Evolutionary conservation across 2,888 invertebrate genomes (phyloP).

Genomic region (Synergus gifuensis): DNA sequence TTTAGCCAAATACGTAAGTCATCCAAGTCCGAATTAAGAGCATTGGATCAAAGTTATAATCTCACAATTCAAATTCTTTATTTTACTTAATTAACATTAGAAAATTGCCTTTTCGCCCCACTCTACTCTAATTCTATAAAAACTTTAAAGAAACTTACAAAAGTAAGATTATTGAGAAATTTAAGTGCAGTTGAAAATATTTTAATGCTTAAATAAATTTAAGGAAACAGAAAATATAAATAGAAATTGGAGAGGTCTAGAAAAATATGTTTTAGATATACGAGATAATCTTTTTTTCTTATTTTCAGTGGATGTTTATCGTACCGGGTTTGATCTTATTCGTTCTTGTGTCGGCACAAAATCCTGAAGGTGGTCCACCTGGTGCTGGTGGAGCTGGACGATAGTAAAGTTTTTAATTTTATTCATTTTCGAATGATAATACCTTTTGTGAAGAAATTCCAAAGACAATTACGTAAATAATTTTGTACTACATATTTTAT

Average conservation of each 20-base stretch:
- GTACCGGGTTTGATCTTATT: conserved; percentile 95
- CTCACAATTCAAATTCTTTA: no score
- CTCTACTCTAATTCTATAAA: no score
- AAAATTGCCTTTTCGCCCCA: no score
- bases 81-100: no score
- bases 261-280: neutral
- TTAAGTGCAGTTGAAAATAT: no score
- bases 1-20: conserved; percentile 97
- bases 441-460: neutral
- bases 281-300: conserved; percentile 59
- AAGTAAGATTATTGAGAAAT: no score
- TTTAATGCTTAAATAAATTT: no score
- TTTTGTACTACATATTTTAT: neutral
- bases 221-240: no score
- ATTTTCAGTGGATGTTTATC: conserved; percentile 98
- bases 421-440: neutral
- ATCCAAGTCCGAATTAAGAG: conserved; percentile 12
- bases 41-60: no score
- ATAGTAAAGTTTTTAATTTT: conserved; percentile 60
- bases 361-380: conserved; percentile 83
- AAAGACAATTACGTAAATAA: neutral
- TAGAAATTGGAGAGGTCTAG: no score
- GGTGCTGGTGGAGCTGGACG: conserved; percentile 70
- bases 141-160: no score
- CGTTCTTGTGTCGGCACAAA: conserved; percentile 91